Base-by-base conservation (phyloP, 2,113 vertebrate species). In the Brachyhypopomus gauderio region DNA sequence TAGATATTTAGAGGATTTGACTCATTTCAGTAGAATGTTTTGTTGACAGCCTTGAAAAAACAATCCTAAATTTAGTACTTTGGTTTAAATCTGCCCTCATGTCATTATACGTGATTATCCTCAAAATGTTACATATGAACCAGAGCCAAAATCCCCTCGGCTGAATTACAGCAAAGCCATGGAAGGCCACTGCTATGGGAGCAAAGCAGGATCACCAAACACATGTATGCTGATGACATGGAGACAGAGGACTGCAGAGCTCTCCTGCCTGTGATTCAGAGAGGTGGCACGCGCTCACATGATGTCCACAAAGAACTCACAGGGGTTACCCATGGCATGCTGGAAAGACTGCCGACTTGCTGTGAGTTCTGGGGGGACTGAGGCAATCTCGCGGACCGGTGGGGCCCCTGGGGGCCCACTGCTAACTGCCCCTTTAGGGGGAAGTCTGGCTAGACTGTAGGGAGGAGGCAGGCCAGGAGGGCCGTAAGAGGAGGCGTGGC, bases 261-360 rank as follows among this genome's bases (percentile, higher is more conserved):
- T 59, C 41, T 59, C 41, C n/a, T 60, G 56, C 22, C 36, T 41
- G 58, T 23, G 20, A 16, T 30, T 27, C 90, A 89, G 91, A 88
- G 91, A 88, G 89, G 88, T 89, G 85, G 88, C 85, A 84, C n/a
- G 27, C 27, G 78, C 85, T 96, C 93, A 98, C 97, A 99, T 98
- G 91, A 98, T 98, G 92, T 99, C 97, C 0, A 98, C 96, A 19
- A 99, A 98, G 89, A 99, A 98, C 90, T 99, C 97, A 19, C 97
- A 99, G 76, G 97, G 97, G 88, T 98, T 99, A 80, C 96, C 97
- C 97, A 98, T 98, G 19, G 97, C 97, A 82, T 97, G 97, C 93
- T 98, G 97, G 89, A 99, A 98, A 85, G 97, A 99, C 91, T 98
- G 97, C 73, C 97, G 95, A 84, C 97, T 98, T 36, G 93, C 97